Conservation (phyloP, 1,140 invertebrate species). For the Magallana gigas region DNA sequence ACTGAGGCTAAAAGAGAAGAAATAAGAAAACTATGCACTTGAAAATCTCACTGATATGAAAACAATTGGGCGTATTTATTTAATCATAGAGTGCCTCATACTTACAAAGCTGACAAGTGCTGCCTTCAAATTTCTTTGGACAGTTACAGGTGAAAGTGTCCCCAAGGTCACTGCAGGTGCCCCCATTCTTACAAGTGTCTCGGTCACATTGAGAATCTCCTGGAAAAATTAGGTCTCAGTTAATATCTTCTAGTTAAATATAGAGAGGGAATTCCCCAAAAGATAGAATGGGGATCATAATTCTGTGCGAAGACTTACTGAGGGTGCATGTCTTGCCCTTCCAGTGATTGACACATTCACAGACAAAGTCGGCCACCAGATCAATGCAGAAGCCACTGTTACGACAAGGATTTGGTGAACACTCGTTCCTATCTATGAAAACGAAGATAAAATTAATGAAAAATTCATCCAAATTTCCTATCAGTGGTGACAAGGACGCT, state of each 20-base stretch:
- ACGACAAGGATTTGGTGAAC: constrained; percentile 73
- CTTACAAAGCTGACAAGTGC: constrained; percentile 81
- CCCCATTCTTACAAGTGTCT: constrained; percentile 73
- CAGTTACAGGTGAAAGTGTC: constrained; percentile 74
- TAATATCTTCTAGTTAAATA: too few relatives aligned
- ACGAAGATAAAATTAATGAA: background rate
- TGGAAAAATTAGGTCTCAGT: constrained; percentile 39
- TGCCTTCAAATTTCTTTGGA: constrained; percentile 83
- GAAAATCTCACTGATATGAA: too few relatives aligned
- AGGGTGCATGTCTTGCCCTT: constrained; percentile 76
- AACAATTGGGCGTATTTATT: background rate
- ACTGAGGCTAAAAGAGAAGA: constrained; percentile 58
- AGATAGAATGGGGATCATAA: too few relatives aligned
- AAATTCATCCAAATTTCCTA: too few relatives aligned
- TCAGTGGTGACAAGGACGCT: too few relatives aligned
- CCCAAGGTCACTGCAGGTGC: constrained; percentile 73
- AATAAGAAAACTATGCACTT: background rate
- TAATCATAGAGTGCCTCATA: background rate
- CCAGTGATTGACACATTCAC: constrained; percentile 86
- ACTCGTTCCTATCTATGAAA: constrained; percentile 73
- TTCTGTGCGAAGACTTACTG: constrained; percentile 65
- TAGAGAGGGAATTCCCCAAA: too few relatives aligned
- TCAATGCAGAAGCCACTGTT: constrained; percentile 90
- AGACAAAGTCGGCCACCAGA: constrained; percentile 82
- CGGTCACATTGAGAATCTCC: constrained; percentile 72